Base-by-base conservation (phyloP, 2,888 invertebrate species). In the Caenorhabditis panamensis region DNA sequence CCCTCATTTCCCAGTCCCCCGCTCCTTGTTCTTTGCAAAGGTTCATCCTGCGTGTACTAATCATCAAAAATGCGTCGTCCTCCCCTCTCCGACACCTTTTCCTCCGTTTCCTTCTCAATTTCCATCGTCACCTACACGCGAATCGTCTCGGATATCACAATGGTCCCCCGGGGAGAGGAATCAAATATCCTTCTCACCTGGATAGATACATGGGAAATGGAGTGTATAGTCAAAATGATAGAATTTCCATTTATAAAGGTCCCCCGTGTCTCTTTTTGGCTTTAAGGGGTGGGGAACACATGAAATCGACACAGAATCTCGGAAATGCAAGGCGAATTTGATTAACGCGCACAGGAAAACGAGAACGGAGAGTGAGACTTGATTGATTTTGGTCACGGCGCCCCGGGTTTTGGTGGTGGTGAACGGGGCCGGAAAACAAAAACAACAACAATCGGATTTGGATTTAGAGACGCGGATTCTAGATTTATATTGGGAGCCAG, bases 341-440 rank as follows among this genome's bases (percentile, higher is more conserved):
- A 72, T 72, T 72, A 72, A 72, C 72, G 64, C 64, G 9, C 63
- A 28, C 47, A 36, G 49, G n/a, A n/a, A n/a, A n/a, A n/a, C n/a
- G n/a, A n/a, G n/a, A n/a, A n/a, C 44, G 31, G 31, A 54, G 44
- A 56, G n/a, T 6, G 16, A 41, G 51, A 51, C 72, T 72, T 72
- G 72, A 72, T 72, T 72, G 72, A 72, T 72, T 72, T 72, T 71
- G 62, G 68, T 44, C n/a, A n/a, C n/a, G n/a, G n/a, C n/a, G n/a
- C n/a, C n/a, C n/a, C n/a, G n/a, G n/a, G n/a, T n/a, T n/a, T n/a
- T n/a, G n/a, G n/a, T 22, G 36, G 41, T 36, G 69, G 51, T 69
- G 61, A 26, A 51, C 31, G 6, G 41, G 41, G 58, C n/a, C 36
- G 59, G 20, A 72, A 64, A 64, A 72, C 72, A 63, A 72, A 64